Evolutionary conservation across 2,797 vertebrate genomes (phyloP), one percentile per base, ranked within the genome.

Genomic region (Peromyscus attwateri): DNA sequence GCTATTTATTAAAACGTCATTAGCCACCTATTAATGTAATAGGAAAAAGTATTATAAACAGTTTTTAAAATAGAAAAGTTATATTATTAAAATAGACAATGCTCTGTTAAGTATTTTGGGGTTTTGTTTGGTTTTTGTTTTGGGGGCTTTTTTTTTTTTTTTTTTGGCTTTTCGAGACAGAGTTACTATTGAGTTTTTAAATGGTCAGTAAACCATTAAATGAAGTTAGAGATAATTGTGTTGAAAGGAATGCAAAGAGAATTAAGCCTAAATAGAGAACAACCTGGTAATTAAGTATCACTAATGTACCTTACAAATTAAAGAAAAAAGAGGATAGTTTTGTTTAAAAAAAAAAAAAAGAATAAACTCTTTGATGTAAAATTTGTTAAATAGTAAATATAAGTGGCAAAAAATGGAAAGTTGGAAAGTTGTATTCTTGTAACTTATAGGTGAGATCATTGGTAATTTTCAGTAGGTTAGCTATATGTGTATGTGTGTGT

Each of bases 381-480:
- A 66, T 79, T 91, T 13, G 80, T 71, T 83, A 73, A 49, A 70
- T 8, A 82, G 66, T 92, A 73, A 91, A 73, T 82, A 60, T 14
- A 25, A 94, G 55, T 81, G 43, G 43, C n/a, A 89, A 80, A 88
- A 17, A 75, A 11, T 52, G 49, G 49, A 52, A 52, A 52, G 49
- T 52, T 71, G n/a, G n/a, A 68, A 91, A 49, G 3, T 75, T 91
- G 9, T 87, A 23, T 79, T 92, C 52, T 95, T 21, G 14, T 83
- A 87, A 75, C 12, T 79, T 76, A 23, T 84, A 64, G 84, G 55
- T 89, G 71, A 17, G 25, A 46, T 79, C 68, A 83, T 23, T 82
- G 62, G 49, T 92, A 64, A 77, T 89, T 91, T 80, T 92, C 34
- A 73, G 57, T 66, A 70, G 19, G n/a, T 94, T 81, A 83, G 82